Conservation (phyloP, 1,140 invertebrate genomes). For the Mizuhopecten yessoensis region DNA sequence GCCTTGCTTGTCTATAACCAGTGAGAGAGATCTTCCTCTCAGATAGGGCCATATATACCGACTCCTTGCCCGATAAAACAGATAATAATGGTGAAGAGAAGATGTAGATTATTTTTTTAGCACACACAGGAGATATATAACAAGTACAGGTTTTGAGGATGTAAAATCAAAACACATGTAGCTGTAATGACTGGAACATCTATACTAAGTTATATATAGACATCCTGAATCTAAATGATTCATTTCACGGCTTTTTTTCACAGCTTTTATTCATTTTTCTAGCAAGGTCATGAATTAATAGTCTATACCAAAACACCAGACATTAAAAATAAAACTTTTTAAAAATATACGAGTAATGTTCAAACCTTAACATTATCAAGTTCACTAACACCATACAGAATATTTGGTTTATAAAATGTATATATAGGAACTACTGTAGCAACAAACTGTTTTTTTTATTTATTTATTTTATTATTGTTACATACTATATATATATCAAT, state of each 20-base stretch:
- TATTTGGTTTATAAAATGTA: too few species aligned
- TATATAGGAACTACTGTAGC: too few species aligned
- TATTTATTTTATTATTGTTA: too few species aligned
- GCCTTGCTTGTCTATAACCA: background rate
- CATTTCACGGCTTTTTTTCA: too few species aligned
- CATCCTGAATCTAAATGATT: background rate
- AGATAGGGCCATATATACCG: background rate
- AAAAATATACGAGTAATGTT: too few species aligned
- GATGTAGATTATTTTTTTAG: background rate
- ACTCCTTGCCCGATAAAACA: conserved; percentile 6
- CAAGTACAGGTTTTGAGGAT: background rate
- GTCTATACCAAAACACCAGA: background rate
- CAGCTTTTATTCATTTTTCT: background rate
- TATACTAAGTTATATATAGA: conserved; percentile 18
- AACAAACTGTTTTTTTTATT: too few species aligned
- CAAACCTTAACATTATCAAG: too few species aligned
- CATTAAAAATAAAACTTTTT: too few species aligned
- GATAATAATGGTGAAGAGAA: background rate
- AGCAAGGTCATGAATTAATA: background rate
- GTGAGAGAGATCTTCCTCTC: background rate
- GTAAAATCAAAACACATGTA: conserved; percentile 28
- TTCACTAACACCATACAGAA: too few species aligned
- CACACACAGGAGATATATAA: background rate
- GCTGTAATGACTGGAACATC: background rate
- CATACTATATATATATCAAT: too few species aligned